phyloP scores from a whole-genome alignment of 2,888 invertebrate genomes.

The Gibbula magus region DNA sequence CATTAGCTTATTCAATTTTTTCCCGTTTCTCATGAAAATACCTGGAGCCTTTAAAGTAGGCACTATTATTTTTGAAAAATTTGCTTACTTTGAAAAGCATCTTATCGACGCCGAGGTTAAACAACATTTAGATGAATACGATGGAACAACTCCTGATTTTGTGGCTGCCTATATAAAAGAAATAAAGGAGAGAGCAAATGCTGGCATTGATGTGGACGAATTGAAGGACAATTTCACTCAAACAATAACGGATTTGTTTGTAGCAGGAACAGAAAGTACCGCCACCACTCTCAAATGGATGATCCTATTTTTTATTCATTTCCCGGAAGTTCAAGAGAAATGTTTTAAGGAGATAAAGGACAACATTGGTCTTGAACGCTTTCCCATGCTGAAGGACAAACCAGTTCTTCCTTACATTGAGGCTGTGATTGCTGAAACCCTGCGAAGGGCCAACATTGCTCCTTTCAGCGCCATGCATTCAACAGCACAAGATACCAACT shows the following conservation, averaged over 20 bases:
- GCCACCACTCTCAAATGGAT: slow-evolving; percentile 82
- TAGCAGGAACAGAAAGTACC: slow-evolving; percentile 75
- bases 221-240: slow-evolving; percentile 19
- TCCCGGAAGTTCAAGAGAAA: slow-evolving; percentile 79
- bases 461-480: slow-evolving; percentile 45
- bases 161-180: slow-evolving; percentile 19
- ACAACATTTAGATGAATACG: slow-evolving; percentile 3
- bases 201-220: not conserved
- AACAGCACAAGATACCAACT: slow-evolving; percentile 45
- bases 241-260: slow-evolving; percentile 32
- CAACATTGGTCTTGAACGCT: slow-evolving; percentile 50
- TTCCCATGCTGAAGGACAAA: slow-evolving; percentile 28
- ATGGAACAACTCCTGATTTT: slow-evolving; percentile 18
- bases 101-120: not conserved
- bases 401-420: slow-evolving; percentile 27
- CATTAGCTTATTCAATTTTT: not conserved
- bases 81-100: not conserved
- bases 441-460: slow-evolving; percentile 46
- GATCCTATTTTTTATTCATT: slow-evolving; percentile 85
- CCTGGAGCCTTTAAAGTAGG: slow-evolving; percentile 22
- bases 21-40: slow-evolving; percentile 18
- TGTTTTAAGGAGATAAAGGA: slow-evolving; percentile 28
- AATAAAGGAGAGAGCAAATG: slow-evolving; percentile 20
- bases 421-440: slow-evolving; percentile 29
- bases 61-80: not conserved